phyloP scores from a whole-genome alignment of 2,888 invertebrate genomes.

The Lydus trimaculatus region DNA sequence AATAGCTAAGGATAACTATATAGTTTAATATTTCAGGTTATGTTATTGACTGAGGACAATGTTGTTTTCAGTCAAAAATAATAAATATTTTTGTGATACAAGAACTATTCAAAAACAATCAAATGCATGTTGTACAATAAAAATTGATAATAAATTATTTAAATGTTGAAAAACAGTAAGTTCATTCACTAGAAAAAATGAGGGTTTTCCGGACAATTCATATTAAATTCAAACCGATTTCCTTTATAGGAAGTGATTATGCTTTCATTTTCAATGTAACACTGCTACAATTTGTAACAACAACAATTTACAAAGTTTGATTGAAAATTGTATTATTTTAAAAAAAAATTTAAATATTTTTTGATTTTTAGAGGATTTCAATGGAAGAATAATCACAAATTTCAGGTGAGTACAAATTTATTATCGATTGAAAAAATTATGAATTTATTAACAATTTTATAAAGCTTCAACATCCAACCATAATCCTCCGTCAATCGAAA shows the following conservation, averaged over 20 bases:
- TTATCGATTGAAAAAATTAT: background rate
- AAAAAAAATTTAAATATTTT: too few species aligned
- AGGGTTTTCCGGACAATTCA: background rate
- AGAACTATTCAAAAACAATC: background rate
- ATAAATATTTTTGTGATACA: background rate
- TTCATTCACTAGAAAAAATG: background rate
- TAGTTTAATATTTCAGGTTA: constrained; percentile 7
- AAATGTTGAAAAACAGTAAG: background rate
- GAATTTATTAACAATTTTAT: background rate
- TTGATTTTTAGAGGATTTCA: too few species aligned
- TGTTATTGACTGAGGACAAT: background rate
- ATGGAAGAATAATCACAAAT: background rate
- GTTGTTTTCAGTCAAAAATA: background rate
- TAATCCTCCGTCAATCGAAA: background rate
- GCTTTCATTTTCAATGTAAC: background rate
- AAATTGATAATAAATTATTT: background rate
- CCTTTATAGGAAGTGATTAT: background rate
- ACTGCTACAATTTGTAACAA: too few species aligned
- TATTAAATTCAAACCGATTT: background rate
- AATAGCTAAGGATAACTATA: background rate
- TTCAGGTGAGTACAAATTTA: background rate
- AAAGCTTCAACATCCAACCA: background rate
- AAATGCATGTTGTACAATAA: background rate
- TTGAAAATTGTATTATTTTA: background rate
- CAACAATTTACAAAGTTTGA: background rate